Evolutionary conservation across 1,140 invertebrate species (phyloP), one percentile per base, ranked within the genome.

Genomic region (Laupala kohalensis): DNA sequence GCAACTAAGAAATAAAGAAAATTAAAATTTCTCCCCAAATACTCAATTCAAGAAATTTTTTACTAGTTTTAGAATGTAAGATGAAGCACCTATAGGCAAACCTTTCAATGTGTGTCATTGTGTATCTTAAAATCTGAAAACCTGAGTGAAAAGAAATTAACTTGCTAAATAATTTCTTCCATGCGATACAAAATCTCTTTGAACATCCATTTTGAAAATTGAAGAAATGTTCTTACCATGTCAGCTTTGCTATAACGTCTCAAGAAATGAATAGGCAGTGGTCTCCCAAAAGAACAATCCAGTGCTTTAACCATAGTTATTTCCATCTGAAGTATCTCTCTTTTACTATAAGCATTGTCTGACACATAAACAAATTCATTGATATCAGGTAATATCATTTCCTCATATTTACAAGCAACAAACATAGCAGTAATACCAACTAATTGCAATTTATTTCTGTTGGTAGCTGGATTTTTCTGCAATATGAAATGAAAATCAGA

Each of bases 391-490:
- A 91, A 86, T 76, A 92, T 94, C 78, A 97, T 92, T 83, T 99
- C 97, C 82, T 98, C 96, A 78, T 96, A 98, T 80, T 98, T 99
- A 75, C 90, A 89, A 13, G 96, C 95, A 72, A 98, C 89, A 75
- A 95, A 91, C 86, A 98, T 88, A 0, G 93, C 89, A 3, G 95
- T 90, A 0, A 95, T 89, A 0, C 96, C 97, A 62, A 97, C 92
- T 64, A 98, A 82, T 80, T 98, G 96, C 37, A 98, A 82, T 72
- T 88, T 86, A 74, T 86, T 87, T 74, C 87, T 83, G 74, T 86
- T 81, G 74, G 93, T 84, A 71, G 84, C 77, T 75, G 81, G 74
- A 79, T 84, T 78, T 74, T 77, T 74, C 86, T 87, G 74, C 74
- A 78, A 78, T 68, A 75, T n/a, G 13, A 3, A 62, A 62, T 62